These are phyloP conservation scores for Urechis unicinctus DNA, from an alignment of 2,888 invertebrate species.

Conservation along the genomic window DNA sequence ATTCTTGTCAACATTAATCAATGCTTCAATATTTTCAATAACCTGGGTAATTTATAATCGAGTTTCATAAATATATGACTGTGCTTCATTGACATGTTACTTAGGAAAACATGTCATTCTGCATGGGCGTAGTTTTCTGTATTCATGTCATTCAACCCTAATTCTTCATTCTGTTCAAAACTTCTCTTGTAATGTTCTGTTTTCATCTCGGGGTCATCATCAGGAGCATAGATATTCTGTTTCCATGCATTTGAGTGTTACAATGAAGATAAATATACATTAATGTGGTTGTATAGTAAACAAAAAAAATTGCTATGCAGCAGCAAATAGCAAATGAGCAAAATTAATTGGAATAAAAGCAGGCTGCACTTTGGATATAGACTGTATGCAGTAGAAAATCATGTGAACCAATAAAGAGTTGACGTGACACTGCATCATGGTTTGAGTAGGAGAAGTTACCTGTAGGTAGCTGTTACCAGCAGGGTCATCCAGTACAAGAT, in stretches of 20 bases:
- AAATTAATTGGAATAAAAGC: not conserved
- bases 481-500: constrained; percentile 86
- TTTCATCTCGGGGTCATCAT: constrained; percentile 57
- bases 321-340: not conserved
- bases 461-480: constrained; percentile 96
- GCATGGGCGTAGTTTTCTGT: constrained; percentile 21
- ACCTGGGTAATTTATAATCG: no score
- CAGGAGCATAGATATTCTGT: constrained; percentile 65
- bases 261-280: not conserved
- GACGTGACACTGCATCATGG: no score
- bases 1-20: no score
- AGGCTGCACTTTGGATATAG: no score
- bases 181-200: constrained; percentile 74
- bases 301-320: not conserved
- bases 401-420: no score
- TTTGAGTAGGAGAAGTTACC: constrained; percentile 33
- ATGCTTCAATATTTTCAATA: no score
- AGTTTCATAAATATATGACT: not conserved
- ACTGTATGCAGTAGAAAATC: no score
- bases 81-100: not conserved
- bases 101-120: not conserved
- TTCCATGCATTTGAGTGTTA: not conserved
- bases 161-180: constrained; percentile 87
- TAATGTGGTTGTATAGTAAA: not conserved
- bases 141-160: constrained; percentile 58